phyloP scores from a whole-genome alignment of 2,888 invertebrate genomes.

The Drosophila prostipennis region DNA sequence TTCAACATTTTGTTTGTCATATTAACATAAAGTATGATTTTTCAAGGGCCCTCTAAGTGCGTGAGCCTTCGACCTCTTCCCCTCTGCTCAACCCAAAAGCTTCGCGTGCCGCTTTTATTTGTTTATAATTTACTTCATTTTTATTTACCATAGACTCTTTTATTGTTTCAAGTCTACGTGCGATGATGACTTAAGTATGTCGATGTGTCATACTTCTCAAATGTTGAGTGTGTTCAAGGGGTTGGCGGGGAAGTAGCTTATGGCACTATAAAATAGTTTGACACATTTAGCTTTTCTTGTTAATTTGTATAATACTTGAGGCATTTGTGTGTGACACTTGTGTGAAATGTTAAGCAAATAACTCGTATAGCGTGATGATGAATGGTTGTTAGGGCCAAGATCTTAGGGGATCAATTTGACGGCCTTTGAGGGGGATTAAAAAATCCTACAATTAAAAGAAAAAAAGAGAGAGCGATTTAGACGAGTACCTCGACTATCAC shows the following conservation, averaged over 20 bases:
- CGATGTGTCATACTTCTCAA: constrained; percentile 45
- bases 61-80: constrained; percentile 22
- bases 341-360: constrained; percentile 56
- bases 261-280: constrained; percentile 55
- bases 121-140: constrained; percentile 51
- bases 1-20: constrained; percentile 79
- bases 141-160: constrained; percentile 42
- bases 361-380: constrained; percentile 11
- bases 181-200: constrained; percentile 56
- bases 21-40: constrained; percentile 77
- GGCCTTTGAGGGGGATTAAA: constrained; percentile 1
- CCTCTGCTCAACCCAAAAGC: constrained; percentile 4
- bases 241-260: constrained; percentile 23
- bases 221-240: constrained; percentile 24
- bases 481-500: too few species aligned
- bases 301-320: constrained; percentile 40
- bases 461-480: too few species aligned
- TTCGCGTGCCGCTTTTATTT: constrained; percentile 67
- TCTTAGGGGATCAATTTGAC: constrained; percentile 8
- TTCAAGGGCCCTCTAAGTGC: constrained; percentile 62
- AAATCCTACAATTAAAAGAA: background rate
- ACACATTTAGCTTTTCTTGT: constrained; percentile 60
- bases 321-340: constrained; percentile 52
- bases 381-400: constrained; percentile 24
- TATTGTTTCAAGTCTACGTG: constrained; percentile 70